Conservation (phyloP, 2,797 vertebrate genomes). For the Sarcophilus harrisii region DNA sequence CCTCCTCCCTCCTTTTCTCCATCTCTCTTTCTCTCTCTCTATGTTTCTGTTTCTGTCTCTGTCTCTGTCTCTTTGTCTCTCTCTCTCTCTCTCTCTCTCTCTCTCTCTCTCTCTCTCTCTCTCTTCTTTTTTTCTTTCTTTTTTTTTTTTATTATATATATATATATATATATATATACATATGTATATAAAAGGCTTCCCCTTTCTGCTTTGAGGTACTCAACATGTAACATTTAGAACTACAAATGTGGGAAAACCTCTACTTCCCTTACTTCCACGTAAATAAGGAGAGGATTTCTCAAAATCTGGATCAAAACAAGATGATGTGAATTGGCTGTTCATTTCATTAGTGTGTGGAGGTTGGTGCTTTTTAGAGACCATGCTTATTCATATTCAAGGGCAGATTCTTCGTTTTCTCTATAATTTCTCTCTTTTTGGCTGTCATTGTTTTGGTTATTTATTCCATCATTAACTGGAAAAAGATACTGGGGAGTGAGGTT, state of each 20-base stretch:
- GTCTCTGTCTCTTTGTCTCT: no score
- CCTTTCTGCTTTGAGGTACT: background rate
- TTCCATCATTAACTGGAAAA: background rate
- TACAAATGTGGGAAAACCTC: background rate
- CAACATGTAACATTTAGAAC: no score
- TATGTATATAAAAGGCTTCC: background rate
- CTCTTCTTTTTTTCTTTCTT: background rate
- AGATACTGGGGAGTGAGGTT: background rate
- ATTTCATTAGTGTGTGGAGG: background rate
- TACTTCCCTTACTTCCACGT: background rate
- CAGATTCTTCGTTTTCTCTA: background rate
- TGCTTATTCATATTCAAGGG: background rate
- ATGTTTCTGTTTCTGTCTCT: no score
- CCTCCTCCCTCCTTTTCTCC: no score
- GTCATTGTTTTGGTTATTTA: background rate
- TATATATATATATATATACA: accelerated
- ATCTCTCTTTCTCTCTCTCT: no score
- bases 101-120: background rate
- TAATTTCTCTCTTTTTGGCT: background rate
- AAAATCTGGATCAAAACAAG: background rate
- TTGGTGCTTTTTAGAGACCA: background rate
- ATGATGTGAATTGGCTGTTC: background rate
- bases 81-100: no score
- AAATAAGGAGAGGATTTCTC: background rate
- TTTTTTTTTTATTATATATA: no score